Evolutionary conservation across 35 echinoderm and acorn worm species (phyloP).

Genomic region (Chiridota heheva): DNA sequence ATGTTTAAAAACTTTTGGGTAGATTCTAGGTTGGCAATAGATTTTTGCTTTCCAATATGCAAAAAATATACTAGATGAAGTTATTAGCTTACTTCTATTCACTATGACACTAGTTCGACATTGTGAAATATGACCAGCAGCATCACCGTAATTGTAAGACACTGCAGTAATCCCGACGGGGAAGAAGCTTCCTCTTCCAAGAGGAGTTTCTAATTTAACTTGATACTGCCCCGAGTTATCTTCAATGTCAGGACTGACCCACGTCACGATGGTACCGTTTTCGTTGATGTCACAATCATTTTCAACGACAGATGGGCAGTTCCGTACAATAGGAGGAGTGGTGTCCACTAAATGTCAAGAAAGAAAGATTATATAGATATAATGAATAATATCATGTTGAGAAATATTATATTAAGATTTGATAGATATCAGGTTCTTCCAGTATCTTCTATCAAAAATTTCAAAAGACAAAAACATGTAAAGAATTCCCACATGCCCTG

Average conservation of each 20-base stretch:
- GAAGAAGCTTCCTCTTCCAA: slow-evolving; percentile 28
- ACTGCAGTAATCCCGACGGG: slow-evolving; percentile 24
- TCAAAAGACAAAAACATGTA: no score
- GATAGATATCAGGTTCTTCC: no score
- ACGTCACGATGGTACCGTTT: slow-evolving; percentile 32
- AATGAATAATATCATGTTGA: no score
- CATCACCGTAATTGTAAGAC: not conserved
- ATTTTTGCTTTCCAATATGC: no score
- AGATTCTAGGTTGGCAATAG: no score
- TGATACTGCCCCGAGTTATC: slow-evolving; percentile 25
- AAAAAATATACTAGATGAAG: no score
- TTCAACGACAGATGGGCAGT: slow-evolving; percentile 16
- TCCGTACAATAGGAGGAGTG: not conserved
- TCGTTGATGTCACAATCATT: not conserved
- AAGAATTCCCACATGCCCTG: no score
- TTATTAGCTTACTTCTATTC: slow-evolving; percentile 4
- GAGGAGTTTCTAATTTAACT: not conserved
- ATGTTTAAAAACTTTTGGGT: no score
- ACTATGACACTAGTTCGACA: slow-evolving; percentile 19
- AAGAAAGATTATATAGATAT: no score
- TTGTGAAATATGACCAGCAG: not conserved
- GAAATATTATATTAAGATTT: no score
- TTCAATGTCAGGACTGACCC: slow-evolving; percentile 26
- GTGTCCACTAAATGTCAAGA: not conserved
- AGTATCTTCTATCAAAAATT: no score